Evolutionary conservation across 2,113 vertebrate genomes (phyloP).

Genomic region (Cyprinodon brontotheroides): DNA sequence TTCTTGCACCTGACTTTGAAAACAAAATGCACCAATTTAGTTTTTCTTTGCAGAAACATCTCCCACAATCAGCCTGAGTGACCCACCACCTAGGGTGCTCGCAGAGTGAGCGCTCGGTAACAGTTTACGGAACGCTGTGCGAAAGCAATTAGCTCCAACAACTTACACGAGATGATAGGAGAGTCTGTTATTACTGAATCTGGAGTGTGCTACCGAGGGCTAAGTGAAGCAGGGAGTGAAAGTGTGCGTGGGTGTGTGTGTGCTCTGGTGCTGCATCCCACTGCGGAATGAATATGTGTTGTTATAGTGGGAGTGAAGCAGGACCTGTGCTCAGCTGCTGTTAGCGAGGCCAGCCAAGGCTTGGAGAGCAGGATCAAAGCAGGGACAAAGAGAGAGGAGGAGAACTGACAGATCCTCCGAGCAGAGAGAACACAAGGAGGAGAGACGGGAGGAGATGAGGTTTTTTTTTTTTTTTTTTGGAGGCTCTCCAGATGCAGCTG

Average conservation of each 20-base stretch:
- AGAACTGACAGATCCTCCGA: constrained; percentile 78
- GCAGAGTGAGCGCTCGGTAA: constrained; percentile 38
- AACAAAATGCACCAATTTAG: constrained; percentile 4
- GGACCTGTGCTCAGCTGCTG: constrained; percentile 75
- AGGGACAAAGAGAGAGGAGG: constrained; percentile 74
- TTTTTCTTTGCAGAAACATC: constrained; percentile 17
- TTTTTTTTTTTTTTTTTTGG: constrained; percentile 46
- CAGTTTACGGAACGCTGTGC: constrained; percentile 40
- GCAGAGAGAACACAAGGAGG: constrained; percentile 71
- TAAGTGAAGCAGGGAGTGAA: constrained; percentile 22
- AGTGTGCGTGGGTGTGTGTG: constrained; percentile 27
- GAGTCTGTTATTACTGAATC: constrained; percentile 55
- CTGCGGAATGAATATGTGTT: constrained; percentile 62
- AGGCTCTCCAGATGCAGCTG: constrained; percentile 74
- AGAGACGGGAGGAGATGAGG: constrained; percentile 65
- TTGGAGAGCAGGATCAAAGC: constrained; percentile 76
- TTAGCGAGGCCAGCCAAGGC: constrained; percentile 74
- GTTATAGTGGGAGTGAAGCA: constrained; percentile 73
- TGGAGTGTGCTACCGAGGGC: constrained; percentile 50
- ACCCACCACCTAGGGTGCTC: constrained; percentile 51
- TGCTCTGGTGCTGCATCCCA: constrained; percentile 46
- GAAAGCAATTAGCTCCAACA: constrained; percentile 54
- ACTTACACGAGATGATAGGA: constrained; percentile 58
- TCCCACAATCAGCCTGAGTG: constrained; percentile 53
- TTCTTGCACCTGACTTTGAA: neutral